Base-by-base conservation (phyloP, 1,140 invertebrate genomes). In the Doryteuthis pealeii region DNA sequence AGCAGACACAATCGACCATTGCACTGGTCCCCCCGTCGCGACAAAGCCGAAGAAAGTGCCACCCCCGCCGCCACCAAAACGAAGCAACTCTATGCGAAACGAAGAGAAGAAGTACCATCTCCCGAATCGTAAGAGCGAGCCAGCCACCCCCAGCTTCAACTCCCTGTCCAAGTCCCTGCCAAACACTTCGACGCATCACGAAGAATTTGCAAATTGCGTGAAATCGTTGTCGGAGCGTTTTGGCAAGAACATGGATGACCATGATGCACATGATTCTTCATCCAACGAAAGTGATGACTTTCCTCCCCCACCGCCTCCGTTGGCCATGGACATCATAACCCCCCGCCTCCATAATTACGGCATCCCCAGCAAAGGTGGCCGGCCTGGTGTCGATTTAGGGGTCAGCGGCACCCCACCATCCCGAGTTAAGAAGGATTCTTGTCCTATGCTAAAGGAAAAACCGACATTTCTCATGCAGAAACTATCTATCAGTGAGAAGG, bases 31-130 rank as follows among this genome's bases (percentile, higher is more conserved):
- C 32, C 79, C 81, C 18, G 79, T 58, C 80, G 30, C 77, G 81
- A n/a, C 80, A 81, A 54, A 76, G 75, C 33, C 54, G 26, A 87
- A 87, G 26, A 92, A 93, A 62, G 79, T 79, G 18, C 81, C 84
- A 31, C 95, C 95, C 15, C 95, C 95, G 0, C 94, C 95, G 66
- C 95, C 95, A 1, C 95, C 95, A 1, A 93, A 95, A 81, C 89
- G 95, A 35, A 89, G 87, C 8, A 88, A 90, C 76, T 90, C 89
- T 4, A 88, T 90, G n/a, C 78, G 79, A 74, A 54, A 67, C 54
- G 71, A 67, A 58, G 62, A 70, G 62, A 22, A 74, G 68, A 43
- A 68, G 54, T 70, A 67, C 62, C 15, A 54, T 58, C n/a, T 70
- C 65, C 40, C 69, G 71, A 35, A 76, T 71, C 12, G 75, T 65